A percentile compares a stretch with the other conserved stretches of the same genome.
These are phyloP conservation scores for Dinocampus coccinellae DNA, from an alignment of 2,888 invertebrate genomes.

Conservation along the genomic window DNA sequence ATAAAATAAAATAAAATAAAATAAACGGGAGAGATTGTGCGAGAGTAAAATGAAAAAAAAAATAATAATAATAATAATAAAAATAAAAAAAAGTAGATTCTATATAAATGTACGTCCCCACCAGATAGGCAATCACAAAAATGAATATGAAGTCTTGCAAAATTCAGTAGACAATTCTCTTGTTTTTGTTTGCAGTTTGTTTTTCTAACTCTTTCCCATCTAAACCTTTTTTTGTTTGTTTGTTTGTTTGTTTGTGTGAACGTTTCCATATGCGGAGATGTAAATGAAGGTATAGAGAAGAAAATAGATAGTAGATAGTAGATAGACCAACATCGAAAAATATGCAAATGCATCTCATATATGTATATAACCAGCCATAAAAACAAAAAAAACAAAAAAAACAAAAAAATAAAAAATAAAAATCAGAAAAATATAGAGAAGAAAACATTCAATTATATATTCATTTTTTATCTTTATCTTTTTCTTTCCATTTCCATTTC, in stretches of 20 bases:
- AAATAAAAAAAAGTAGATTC: slow-evolving; percentile 14
- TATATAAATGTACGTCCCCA: slow-evolving; percentile 33
- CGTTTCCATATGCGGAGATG: not conserved
- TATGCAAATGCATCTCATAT: not conserved
- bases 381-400: not conserved
- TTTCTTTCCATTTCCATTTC: no score
- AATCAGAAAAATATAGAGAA: not conserved
- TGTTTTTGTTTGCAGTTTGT: slow-evolving; percentile 34
- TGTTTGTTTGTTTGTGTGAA: not conserved
- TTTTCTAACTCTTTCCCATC: slow-evolving; percentile 25
- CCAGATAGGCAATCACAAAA: slow-evolving; percentile 53
- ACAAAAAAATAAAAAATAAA: not conserved
- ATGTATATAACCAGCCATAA: not conserved
- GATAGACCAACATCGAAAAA: not conserved
- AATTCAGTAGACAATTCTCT: slow-evolving; percentile 48
- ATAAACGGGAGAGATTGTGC: no score
- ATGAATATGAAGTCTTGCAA: slow-evolving; percentile 54
- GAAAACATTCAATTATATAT: not conserved
- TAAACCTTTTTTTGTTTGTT: slow-evolving; percentile 3
- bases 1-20: no score
- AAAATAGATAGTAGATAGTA: not conserved
- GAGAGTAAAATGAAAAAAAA: no score
- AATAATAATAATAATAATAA: no score
- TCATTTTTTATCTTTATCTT: not conserved
- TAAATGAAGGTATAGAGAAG: not conserved